Percentiles rank a stretch among this genome's conserved stretches.
Evolutionary conservation across 1,140 invertebrate genomes (phyloP).

Genomic region (Caenorhabditis latens): DNA sequence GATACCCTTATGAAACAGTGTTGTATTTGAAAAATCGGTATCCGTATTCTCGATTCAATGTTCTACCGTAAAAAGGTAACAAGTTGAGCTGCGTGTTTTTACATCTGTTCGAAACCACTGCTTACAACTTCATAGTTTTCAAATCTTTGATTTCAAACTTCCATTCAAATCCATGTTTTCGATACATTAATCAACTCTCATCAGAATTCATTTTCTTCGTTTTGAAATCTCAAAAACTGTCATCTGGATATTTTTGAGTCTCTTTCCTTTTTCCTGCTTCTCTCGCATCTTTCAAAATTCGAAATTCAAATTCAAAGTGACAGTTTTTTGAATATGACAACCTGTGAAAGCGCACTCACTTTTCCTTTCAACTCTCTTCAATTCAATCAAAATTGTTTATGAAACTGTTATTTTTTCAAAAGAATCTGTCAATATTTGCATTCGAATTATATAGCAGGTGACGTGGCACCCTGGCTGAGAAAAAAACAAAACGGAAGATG

Average conservation of each 20-base stretch:
- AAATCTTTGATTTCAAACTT: no score
- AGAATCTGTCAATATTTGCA: background rate
- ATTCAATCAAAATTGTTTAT: background rate
- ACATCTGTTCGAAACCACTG: no score
- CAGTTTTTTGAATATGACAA: background rate
- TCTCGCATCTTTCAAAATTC: background rate
- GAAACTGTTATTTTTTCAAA: background rate
- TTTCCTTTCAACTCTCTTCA: background rate
- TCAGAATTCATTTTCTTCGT: background rate
- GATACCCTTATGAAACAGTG: no score
- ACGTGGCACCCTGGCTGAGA: background rate
- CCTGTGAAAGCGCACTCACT: no score
- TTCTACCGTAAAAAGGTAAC: no score
- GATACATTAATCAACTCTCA: background rate
- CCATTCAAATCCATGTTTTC: no score
- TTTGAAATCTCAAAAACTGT: no score
- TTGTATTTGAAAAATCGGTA: background rate
- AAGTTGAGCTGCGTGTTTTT: no score
- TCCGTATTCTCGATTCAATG: background rate
- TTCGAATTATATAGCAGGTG: constrained; percentile 12
- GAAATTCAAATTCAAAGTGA: background rate
- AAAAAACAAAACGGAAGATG: no score
- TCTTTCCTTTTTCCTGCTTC: no score
- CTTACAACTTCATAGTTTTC: no score
- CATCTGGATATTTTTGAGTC: no score